phyloP scores from a whole-genome alignment of 2,797 vertebrate genomes.

The Danio jaintianensis region DNA sequence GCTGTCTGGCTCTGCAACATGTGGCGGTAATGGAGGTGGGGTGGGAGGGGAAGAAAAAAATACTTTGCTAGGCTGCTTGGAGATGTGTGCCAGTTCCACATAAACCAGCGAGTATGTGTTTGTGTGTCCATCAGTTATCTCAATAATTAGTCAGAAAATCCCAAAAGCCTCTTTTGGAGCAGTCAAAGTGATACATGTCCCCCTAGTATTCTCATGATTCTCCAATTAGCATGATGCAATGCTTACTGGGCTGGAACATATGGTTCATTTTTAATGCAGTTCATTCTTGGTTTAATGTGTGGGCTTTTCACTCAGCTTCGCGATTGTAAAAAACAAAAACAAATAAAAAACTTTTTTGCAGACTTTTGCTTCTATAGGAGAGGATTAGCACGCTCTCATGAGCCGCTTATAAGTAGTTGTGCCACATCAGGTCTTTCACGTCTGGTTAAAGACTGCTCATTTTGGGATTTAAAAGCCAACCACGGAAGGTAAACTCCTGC shows the following conservation, averaged over 20 bases:
- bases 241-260: slow-evolving; percentile 33
- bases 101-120: slow-evolving; percentile 7
- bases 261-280: slow-evolving; percentile 48
- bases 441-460: slow-evolving; percentile 37
- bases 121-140: slow-evolving; percentile 35
- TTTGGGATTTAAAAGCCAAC: slow-evolving; percentile 42
- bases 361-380: slow-evolving; percentile 41
- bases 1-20: slow-evolving; percentile 56
- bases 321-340: slow-evolving; percentile 39
- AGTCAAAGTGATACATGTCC: slow-evolving; percentile 39
- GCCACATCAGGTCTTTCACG: slow-evolving; percentile 48
- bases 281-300: slow-evolving; percentile 51
- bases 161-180: slow-evolving; percentile 40
- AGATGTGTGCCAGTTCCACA: neutral
- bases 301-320: slow-evolving; percentile 54
- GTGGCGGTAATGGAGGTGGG: neutral
- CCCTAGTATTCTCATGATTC: slow-evolving; percentile 33
- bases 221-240: slow-evolving; percentile 49
- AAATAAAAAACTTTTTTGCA: slow-evolving; percentile 8
- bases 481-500: slow-evolving; percentile 39
- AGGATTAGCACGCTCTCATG: slow-evolving; percentile 22
- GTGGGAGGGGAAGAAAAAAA: neutral
- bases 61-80: neutral
- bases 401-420: slow-evolving; percentile 41
- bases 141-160: slow-evolving; percentile 36